phyloP scores from a whole-genome alignment of 1,140 invertebrate species.

The Babylonia areolata region DNA sequence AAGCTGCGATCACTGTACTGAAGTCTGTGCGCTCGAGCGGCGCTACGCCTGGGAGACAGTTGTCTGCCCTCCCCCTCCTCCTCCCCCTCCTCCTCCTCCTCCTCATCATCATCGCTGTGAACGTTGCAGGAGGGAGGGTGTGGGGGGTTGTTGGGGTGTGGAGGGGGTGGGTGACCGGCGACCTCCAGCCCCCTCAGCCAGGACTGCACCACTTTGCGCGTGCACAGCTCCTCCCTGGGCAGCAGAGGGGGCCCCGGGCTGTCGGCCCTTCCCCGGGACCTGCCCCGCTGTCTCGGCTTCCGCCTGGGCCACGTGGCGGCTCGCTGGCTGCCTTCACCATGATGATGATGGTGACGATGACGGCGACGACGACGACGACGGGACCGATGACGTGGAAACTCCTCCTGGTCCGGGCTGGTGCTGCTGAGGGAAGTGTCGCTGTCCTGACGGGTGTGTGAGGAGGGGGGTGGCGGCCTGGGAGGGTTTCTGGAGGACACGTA shows the following conservation, averaged over 20 bases:
- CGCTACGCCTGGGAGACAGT: not conserved
- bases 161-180: not conserved
- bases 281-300: not conserved
- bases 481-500: not conserved
- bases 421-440: not conserved
- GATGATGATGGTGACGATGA: not conserved
- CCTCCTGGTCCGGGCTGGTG: not conserved
- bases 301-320: not conserved
- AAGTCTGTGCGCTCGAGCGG: too few relatives aligned
- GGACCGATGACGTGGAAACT: not conserved
- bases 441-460: not conserved
- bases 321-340: not conserved
- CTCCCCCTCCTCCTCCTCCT: too few relatives aligned
- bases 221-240: not conserved
- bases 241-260: too few relatives aligned
- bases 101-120: not conserved
- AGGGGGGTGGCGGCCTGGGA: not conserved
- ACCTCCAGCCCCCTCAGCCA: constrained; percentile 5
- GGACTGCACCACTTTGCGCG: not conserved
- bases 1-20: not conserved
- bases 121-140: too few relatives aligned
- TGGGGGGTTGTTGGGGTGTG: too few relatives aligned
- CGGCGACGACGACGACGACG: not conserved
- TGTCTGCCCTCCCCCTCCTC: too few relatives aligned
- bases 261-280: not conserved